Evolutionary conservation across 1,140 invertebrate genomes (phyloP).

Genomic region (Lysiphlebus fabarum): DNA sequence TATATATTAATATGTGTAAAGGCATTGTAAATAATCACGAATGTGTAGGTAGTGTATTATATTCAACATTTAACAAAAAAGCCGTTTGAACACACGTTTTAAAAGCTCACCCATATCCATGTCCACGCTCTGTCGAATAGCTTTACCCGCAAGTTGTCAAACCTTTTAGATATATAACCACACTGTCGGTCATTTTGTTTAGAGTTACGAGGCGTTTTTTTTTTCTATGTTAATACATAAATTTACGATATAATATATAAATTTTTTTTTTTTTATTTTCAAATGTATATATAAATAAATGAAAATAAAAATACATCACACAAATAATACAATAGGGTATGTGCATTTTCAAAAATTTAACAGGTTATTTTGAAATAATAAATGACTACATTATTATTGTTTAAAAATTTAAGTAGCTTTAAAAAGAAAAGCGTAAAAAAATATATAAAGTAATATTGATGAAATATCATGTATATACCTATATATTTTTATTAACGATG

Average conservation of each 20-base stretch:
- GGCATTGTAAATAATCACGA: constrained; percentile 7
- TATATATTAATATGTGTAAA: background rate
- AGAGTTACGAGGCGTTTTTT: constrained; percentile 21
- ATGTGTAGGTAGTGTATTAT: background rate
- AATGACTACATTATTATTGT: no score
- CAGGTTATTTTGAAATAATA: no score
- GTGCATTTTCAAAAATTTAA: no score
- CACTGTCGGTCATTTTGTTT: constrained; percentile 26
- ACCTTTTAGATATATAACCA: constrained; percentile 15
- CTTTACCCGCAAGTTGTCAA: constrained; percentile 12
- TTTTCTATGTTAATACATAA: constrained; percentile 15
- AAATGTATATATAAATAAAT: no score
- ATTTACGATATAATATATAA: background rate
- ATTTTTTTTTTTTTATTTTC: background rate
- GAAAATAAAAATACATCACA: no score
- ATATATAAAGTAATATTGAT: no score
- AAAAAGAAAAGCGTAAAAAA: no score
- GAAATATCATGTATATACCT: no score
- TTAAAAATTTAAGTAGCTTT: no score
- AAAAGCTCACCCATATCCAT: constrained; percentile 26
- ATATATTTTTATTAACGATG: no score
- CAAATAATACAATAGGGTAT: no score
- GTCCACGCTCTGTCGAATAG: constrained; percentile 23
- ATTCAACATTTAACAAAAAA: background rate
- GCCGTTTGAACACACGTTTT: constrained; percentile 10